These are phyloP conservation scores for Poeciliopsis retropinna DNA, from an alignment of 2,113 vertebrate genomes.

Conservation along the genomic window DNA sequence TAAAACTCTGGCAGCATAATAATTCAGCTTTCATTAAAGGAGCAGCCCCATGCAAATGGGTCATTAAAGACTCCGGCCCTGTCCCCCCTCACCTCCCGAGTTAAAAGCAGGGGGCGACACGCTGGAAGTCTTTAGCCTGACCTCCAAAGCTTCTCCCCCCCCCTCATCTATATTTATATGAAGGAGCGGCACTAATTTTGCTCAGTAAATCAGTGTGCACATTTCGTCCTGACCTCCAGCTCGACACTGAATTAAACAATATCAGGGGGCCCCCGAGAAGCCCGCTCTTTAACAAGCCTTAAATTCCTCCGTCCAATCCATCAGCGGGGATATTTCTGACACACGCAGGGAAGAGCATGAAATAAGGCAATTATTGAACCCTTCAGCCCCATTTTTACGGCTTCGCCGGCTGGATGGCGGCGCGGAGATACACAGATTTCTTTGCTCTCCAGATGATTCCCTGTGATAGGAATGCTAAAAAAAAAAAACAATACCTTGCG, in stretches of 20 bases:
- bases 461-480: conserved; percentile 31
- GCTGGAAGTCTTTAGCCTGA: conserved; percentile 67
- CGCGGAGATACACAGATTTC: conserved; percentile 16
- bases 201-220: conserved; percentile 76
- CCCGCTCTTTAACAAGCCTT: conserved; percentile 78
- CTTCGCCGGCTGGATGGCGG: conserved; percentile 51
- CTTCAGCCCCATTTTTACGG: conserved; percentile 78
- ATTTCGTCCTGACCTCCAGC: conserved; percentile 74
- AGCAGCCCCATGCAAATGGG: conserved; percentile 32
- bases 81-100: conserved; percentile 43
- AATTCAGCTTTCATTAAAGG: conserved; percentile 73
- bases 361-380: conserved; percentile 87
- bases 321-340: conserved; percentile 81
- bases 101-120: conserved; percentile 60
- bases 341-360: conserved; percentile 82
- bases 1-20: conserved; percentile 60
- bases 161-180: conserved; percentile 81
- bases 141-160: conserved; percentile 67
- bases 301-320: conserved; percentile 80
- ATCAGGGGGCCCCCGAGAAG: conserved; percentile 72
- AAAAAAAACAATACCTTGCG: conserved; percentile 9
- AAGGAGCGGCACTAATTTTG: conserved; percentile 79
- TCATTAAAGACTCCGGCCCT: conserved; percentile 36
- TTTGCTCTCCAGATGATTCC: conserved; percentile 51
- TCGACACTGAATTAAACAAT: conserved; percentile 82